Percentiles rank a stretch among this genome's conserved stretches.
Conservation (phyloP, 1,140 invertebrate genomes). For the Megathymus violae region DNA sequence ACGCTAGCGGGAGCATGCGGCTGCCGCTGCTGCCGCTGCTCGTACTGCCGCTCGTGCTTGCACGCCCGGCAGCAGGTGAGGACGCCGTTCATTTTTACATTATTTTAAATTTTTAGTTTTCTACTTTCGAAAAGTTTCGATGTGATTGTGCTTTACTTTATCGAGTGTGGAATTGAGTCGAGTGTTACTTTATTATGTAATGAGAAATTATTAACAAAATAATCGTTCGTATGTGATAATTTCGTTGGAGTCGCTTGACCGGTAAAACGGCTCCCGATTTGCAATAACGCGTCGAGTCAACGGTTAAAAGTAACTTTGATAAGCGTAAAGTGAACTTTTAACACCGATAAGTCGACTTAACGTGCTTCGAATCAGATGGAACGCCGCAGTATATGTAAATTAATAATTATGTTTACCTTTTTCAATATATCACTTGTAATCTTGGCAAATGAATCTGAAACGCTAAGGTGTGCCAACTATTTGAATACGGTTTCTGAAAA, state of each 20-base stretch:
- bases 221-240: constrained; percentile 51
- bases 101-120: constrained; percentile 4
- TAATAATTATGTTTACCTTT: constrained; percentile 35
- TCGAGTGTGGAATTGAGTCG: background rate
- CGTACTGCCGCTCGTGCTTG: too few species aligned
- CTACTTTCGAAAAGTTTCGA: constrained; percentile 17
- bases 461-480: constrained; percentile 36
- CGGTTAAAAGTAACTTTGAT: constrained; percentile 45
- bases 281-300: constrained; percentile 35
- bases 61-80: too few species aligned
- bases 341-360: constrained; percentile 36
- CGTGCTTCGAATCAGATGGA: constrained; percentile 24
- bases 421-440: constrained; percentile 29
- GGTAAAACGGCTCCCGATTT: constrained; percentile 46
- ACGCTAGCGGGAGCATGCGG: too few species aligned
- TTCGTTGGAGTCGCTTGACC: constrained; percentile 46
- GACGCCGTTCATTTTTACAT: constrained; percentile 31
- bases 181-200: constrained; percentile 30
- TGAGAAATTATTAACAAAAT: constrained; percentile 40
- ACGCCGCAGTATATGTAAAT: constrained; percentile 25
- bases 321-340: constrained; percentile 41
- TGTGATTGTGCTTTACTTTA: constrained; percentile 22
- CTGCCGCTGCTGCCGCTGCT: too few species aligned
- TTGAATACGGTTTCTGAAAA: constrained; percentile 36
- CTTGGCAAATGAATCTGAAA: constrained; percentile 40